A percentile compares a stretch with the other conserved stretches of the same genome.
Evolutionary conservation across 2,113 vertebrate genomes (phyloP).

Genomic region (Tricholaema leucomelas): DNA sequence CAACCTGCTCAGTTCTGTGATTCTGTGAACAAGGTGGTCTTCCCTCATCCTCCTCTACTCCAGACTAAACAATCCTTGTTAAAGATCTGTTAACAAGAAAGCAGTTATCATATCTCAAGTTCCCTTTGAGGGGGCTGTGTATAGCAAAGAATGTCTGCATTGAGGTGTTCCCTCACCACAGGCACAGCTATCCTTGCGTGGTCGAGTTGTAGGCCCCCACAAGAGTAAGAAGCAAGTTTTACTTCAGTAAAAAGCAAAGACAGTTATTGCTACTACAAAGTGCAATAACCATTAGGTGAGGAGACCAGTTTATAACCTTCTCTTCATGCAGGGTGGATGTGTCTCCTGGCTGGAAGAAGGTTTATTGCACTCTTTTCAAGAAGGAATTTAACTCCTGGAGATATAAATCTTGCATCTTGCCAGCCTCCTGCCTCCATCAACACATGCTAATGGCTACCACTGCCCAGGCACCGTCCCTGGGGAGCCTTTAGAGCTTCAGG

Average conservation of each 20-base stretch:
- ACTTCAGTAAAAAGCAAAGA: not conserved
- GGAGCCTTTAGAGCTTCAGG: not conserved
- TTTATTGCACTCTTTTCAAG: not conserved
- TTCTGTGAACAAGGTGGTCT: too few relatives aligned
- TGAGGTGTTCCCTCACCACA: not conserved
- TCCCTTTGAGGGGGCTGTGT: not conserved
- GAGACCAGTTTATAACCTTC: not conserved
- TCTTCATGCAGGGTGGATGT: fast-evolving
- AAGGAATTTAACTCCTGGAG: not conserved
- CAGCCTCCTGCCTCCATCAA: not conserved
- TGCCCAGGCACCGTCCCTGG: not conserved
- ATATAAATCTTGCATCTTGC: not conserved
- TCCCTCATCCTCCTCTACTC: too few relatives aligned
- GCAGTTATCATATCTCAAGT: not conserved
- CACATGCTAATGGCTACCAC: not conserved
- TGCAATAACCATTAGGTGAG: not conserved
- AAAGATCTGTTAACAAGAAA: not conserved
- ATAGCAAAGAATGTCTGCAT: not conserved
- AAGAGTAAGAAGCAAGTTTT: not conserved
- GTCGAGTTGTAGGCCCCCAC: not conserved
- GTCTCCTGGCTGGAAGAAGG: not conserved
- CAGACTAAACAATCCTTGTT: not conserved
- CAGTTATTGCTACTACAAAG: not conserved
- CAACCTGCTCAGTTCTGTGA: too few relatives aligned
- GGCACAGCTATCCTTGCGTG: not conserved